Evolutionary conservation across 2,113 vertebrate species (phyloP).

Genomic region (Poecilia latipinna): DNA sequence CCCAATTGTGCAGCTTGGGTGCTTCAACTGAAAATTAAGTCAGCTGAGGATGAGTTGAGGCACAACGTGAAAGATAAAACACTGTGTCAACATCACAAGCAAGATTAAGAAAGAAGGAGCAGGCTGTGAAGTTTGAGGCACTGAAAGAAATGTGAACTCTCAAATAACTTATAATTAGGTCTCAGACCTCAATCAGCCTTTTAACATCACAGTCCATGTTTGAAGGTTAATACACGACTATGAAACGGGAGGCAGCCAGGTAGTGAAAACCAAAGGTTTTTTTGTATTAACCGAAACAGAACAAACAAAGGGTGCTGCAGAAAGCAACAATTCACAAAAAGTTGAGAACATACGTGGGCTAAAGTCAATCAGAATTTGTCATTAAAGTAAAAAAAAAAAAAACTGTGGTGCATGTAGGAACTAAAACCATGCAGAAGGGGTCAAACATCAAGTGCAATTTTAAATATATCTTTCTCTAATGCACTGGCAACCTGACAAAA

Average conservation of each 20-base stretch:
- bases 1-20: not conserved
- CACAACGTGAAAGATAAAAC: not conserved
- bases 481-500: too few relatives aligned
- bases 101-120: not conserved
- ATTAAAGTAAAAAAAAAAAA: not conserved
- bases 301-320: not conserved
- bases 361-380: not conserved
- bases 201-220: not conserved
- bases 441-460: not conserved
- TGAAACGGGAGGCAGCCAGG: not conserved
- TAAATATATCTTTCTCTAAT: not conserved
- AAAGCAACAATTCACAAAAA: not conserved
- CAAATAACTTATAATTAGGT: not conserved
- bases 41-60: not conserved
- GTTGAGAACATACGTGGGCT: not conserved
- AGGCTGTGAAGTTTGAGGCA: not conserved
- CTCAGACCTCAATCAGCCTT: constrained; percentile 1
- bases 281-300: not conserved
- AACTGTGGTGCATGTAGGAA: not conserved
- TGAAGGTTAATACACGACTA: not conserved
- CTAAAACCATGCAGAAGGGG: not conserved
- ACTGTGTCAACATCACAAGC: not conserved
- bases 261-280: not conserved
- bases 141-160: not conserved
- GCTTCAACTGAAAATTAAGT: not conserved